Evolutionary conservation across 2,797 vertebrate species (phyloP).

Genomic region (Notolabrus celidotus): DNA sequence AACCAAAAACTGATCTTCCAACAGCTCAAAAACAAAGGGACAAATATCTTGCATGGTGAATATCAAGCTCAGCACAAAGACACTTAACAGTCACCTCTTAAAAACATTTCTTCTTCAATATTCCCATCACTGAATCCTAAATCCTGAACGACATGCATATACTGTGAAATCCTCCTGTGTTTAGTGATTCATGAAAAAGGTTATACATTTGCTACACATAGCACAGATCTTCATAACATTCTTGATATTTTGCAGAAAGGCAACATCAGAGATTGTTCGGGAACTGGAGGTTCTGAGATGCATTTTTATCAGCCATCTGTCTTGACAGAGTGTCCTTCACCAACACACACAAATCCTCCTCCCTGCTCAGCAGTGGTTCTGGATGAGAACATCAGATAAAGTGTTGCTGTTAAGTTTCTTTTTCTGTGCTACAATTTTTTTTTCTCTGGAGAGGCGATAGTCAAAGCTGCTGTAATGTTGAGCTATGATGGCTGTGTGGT

Average conservation of each 20-base stretch:
- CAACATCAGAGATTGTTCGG: slow-evolving; percentile 21
- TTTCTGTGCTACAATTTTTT: slow-evolving; percentile 1
- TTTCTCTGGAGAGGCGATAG: not conserved
- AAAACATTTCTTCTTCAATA: too few relatives aligned
- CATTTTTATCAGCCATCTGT: slow-evolving; percentile 45
- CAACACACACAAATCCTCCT: slow-evolving; percentile 9
- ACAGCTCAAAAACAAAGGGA: not conserved
- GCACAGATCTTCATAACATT: slow-evolving; percentile 10
- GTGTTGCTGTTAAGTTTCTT: slow-evolving; percentile 1
- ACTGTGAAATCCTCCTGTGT: not conserved
- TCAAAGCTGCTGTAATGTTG: not conserved
- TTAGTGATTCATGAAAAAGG: not conserved
- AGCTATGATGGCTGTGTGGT: not conserved
- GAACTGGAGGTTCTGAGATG: slow-evolving; percentile 37
- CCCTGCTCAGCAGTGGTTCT: slow-evolving; percentile 28
- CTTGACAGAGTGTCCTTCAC: slow-evolving; percentile 44
- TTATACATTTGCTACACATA: not conserved
- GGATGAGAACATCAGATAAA: slow-evolving; percentile 36
- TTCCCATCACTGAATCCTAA: not conserved
- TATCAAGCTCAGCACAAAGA: not conserved
- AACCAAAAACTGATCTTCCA: not conserved
- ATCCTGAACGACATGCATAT: not conserved
- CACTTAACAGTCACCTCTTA: too few relatives aligned
- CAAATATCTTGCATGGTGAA: too few relatives aligned
- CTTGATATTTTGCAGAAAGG: slow-evolving; percentile 28